phyloP scores from a whole-genome alignment of 2,113 vertebrate genomes.

The Scomber scombrus region DNA sequence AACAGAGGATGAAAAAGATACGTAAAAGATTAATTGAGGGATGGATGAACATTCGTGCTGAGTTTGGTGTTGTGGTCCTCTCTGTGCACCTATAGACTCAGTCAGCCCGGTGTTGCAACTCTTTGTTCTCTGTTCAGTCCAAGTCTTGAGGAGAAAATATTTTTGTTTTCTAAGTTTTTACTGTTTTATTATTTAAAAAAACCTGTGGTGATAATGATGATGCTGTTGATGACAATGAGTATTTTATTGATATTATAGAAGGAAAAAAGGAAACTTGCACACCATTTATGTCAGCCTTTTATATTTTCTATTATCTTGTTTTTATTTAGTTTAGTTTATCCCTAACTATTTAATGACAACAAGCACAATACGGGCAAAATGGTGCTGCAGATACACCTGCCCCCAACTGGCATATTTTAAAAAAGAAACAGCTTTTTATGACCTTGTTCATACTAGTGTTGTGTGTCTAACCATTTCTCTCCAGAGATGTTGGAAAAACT shows the following conservation, averaged over 20 bases:
- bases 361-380: slow-evolving; percentile 81
- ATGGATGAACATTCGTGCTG: slow-evolving; percentile 71
- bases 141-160: slow-evolving; percentile 89
- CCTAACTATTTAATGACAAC: slow-evolving; percentile 68
- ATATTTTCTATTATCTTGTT: slow-evolving; percentile 88
- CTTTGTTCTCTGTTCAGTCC: slow-evolving; percentile 88
- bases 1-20: slow-evolving; percentile 47
- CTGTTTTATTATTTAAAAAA: slow-evolving; percentile 86
- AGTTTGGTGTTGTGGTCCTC: slow-evolving; percentile 86
- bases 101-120: slow-evolving; percentile 90
- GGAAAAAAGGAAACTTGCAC: slow-evolving; percentile 88
- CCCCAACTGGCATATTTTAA: slow-evolving; percentile 78
- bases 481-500: slow-evolving; percentile 81
- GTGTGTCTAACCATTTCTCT: slow-evolving; percentile 76
- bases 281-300: slow-evolving; percentile 91
- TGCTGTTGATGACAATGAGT: slow-evolving; percentile 86
- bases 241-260: slow-evolving; percentile 84
- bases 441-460: slow-evolving; percentile 67
- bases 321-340: slow-evolving; percentile 63
- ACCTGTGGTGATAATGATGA: slow-evolving; percentile 76
- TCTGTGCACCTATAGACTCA: slow-evolving; percentile 92
- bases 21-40: slow-evolving; percentile 36
- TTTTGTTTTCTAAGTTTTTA: slow-evolving; percentile 93
- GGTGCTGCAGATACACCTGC: slow-evolving; percentile 86
- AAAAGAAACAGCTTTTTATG: slow-evolving; percentile 45